Evolutionary conservation across 2,888 invertebrate species (phyloP), one percentile per base, ranked within the genome.

Genomic region (Sarcophaga carnaria): DNA sequence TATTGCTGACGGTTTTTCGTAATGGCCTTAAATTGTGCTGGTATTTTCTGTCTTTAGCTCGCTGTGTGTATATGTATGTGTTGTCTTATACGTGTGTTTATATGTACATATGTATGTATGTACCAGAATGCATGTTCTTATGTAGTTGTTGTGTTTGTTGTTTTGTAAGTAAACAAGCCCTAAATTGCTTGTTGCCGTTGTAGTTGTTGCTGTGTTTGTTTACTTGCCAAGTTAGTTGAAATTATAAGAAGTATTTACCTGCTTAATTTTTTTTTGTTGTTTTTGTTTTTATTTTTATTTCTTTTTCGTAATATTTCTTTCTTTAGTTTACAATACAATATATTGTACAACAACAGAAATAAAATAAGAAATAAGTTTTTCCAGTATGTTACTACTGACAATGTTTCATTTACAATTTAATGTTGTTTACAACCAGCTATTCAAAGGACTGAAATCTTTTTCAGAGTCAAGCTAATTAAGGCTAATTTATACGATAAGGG

Each of bases 101-200:
- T 78, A 47, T 82, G 27, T 54, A 25, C 47, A 20, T n/a, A 54
- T 12, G 54, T 14, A 49, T 49, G 0, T 14, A 54, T 54, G 54
- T 54, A 10, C 10, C 54, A 10, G 17, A 62, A 22, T 62, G 62
- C 20, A 62, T 20, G 5, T 77, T 59, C 59, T 76, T 59, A 4
- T 71, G 5, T 66, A 75, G 76, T 79, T 74, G 60, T 75, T 75
- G 60, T 54, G 10, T 49, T 14, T 14, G 37, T 80, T 75, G 81
- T 76, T 80, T 69, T 70, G 8, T 25, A 78, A 70, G 66, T 66
- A 83, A 83, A 83, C 83, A 80, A 83, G 75, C 83, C 86, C 80
- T 86, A 83, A 86, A 86, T 86, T 83, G 83, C 72, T 78, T 69
- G 71, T 80, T 80, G 37, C 54, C 70, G 27, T 78, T 3, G 49